Conservation (phyloP, 2,113 vertebrate genomes). For the Hemiscyllium ocellatum region DNA sequence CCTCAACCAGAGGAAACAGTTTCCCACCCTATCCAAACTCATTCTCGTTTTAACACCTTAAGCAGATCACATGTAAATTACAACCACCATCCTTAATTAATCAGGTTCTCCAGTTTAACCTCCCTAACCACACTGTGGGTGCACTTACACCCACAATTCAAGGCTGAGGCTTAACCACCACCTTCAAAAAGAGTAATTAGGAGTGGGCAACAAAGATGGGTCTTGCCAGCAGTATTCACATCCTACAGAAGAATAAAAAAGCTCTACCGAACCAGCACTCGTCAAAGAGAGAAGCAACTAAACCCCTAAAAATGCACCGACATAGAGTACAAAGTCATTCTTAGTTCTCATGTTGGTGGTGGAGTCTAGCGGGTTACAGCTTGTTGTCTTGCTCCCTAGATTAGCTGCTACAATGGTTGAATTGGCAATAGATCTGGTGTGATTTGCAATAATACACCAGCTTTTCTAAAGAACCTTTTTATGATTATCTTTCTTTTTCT, state of each 20-base stretch:
- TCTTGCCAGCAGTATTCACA: no score
- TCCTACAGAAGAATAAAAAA: no score
- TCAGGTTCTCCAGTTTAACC: background rate
- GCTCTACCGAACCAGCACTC: background rate
- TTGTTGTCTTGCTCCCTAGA: background rate
- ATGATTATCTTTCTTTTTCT: constrained; percentile 20
- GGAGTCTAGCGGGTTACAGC: background rate
- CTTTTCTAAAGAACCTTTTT: background rate
- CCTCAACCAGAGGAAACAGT: background rate
- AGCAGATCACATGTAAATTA: background rate
- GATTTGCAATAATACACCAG: background rate
- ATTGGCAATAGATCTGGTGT: background rate
- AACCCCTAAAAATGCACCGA: background rate
- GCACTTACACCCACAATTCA: no score
- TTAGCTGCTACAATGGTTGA: background rate
- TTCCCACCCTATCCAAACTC: background rate
- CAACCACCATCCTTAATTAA: background rate
- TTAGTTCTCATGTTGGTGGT: background rate
- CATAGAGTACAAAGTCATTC: background rate
- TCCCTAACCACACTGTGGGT: no score
- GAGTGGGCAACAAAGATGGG: no score
- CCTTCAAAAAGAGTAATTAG: no score
- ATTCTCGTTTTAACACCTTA: background rate
- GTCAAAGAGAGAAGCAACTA: background rate
- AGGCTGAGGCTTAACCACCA: no score